Base-by-base conservation (phyloP, 2,888 invertebrate species). In the Xiphydria camelus region DNA sequence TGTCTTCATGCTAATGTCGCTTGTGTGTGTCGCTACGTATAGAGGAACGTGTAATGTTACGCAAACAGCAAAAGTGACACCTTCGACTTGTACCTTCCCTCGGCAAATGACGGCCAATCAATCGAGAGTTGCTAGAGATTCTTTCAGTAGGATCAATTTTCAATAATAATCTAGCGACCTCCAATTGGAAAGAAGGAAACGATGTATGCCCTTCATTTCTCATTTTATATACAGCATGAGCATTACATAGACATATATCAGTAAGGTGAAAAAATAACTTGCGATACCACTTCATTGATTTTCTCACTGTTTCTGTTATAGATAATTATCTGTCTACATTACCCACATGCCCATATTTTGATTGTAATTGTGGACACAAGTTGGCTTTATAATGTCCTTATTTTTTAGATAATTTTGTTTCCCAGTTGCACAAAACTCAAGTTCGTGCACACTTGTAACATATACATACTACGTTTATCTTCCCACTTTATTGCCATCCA, bases 281-380 rank as follows among this genome's bases (percentile, higher is more conserved):
- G 12, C 34, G 33, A 26, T 55, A 53, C 53, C 49, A 55, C 32
- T 55, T 55, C 41, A 51, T 45, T 18, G 37, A 26, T 41, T 49
- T 53, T 41, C 42, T 12, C 7, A 53, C 35, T n/a, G 47, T 37
- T 41, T 47, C 40, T 6, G 37, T 49, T n/a, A 47, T n/a, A 29
- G 52, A 45, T 21, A 55, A 35, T 42, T 47, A 39, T 21, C 46
- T 41, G 33, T 41, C 41, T 7, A 44, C 14, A 22, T 18, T 44
- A 21, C 29, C 32, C 10, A 41, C 18, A 17, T 45, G 4, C 49
- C 52, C 52, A 55, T 53, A 43, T 50, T 44, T 48, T 41, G 22
- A 25, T 50, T 47, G 34, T 45, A 49, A 4, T 47, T 36, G 10
- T 45, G 35, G 33, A 44, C 39, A 10, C 44, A 46, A 9, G 19